Percentiles rank a stretch among this genome's conserved stretches.
These are phyloP conservation scores for Batillaria attramentaria DNA, from an alignment of 1,140 invertebrate genomes.

Conservation along the genomic window DNA sequence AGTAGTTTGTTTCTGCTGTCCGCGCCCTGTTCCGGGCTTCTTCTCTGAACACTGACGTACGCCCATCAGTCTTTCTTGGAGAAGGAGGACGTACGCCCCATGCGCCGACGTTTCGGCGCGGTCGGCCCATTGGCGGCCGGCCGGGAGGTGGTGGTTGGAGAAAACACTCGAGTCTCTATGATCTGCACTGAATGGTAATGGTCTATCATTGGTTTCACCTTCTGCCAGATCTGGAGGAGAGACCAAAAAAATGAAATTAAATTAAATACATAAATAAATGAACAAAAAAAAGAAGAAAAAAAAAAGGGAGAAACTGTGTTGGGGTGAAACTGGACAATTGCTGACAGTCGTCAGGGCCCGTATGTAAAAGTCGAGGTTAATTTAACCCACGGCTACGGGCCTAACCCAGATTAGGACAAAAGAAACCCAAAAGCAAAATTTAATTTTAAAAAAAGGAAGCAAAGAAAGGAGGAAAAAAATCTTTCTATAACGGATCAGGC, in stretches of 20 bases:
- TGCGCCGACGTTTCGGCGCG: constrained; percentile 32
- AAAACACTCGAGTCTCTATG: constrained; percentile 65
- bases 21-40: too few species aligned
- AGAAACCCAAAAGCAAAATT: too few species aligned
- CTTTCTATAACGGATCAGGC: too few species aligned
- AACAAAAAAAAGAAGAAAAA: background rate
- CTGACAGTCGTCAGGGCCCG: too few species aligned
- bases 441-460: too few species aligned
- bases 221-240: constrained; percentile 60
- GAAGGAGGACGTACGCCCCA: constrained; percentile 31
- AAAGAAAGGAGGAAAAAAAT: too few species aligned
- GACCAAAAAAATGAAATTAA: background rate
- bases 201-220: constrained; percentile 66
- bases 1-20: too few species aligned
- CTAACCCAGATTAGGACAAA: too few species aligned
- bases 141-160: constrained; percentile 59
- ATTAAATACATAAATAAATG: background rate
- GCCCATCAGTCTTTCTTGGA: constrained; percentile 35
- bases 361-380: too few species aligned
- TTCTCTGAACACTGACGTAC: too few species aligned
- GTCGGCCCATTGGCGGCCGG: constrained; percentile 13
- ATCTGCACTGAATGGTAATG: constrained; percentile 63
- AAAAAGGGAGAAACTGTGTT: background rate
- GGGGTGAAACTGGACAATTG: background rate
- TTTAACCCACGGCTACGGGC: too few species aligned